Evolutionary conservation across 2,113 vertebrate genomes (phyloP), one percentile per base, ranked within the genome.

Genomic region (Scomber scombrus): DNA sequence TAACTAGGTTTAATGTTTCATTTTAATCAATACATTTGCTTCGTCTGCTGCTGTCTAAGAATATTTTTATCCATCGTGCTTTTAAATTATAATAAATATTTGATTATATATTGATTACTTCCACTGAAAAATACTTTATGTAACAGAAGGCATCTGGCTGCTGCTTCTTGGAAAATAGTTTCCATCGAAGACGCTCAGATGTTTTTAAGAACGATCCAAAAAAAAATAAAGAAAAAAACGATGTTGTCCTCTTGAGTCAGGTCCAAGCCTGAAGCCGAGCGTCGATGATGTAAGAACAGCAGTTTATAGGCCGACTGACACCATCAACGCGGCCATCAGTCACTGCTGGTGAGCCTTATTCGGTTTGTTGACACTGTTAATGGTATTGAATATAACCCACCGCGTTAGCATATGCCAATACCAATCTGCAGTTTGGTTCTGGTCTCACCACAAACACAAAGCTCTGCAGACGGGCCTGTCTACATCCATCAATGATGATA

Each of bases 201-300:
- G 19, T 40, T 46, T 50, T 26, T 2, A 61, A 46, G 6, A 18
- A 60, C 3, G 63, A 11, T 26, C 11, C n/a, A 34, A 34, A 34
- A 34, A 34, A 34, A 34, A 8, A 6, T 1, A 34, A 23, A 11
- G 26, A 0, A 19, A 18, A 55, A n/a, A 63, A 51, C 43, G 15
- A 3, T 43, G 21, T 58, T 46, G 49, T 50, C 11, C 10, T 55
- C 18, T 51, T 21, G 21, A 57, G 40, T 80, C 78, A 78, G 14
- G 86, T 83, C 71, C 54, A 70, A 74, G 81, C 84, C 60, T 81
- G 85, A 74, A 56, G 14, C 50, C 2, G 8, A 46, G 29, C 49
- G 4, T 31, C 1, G 1, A 61, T 62, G 58, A 50, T 34, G n/a
- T 23, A 43, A 79, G 3, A 52, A 68, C 31, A 31, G 52, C 45